Evolutionary conservation across 2,797 vertebrate genomes (phyloP), one percentile per base, ranked within the genome.

Genomic region (Hemibagrus guttatus): DNA sequence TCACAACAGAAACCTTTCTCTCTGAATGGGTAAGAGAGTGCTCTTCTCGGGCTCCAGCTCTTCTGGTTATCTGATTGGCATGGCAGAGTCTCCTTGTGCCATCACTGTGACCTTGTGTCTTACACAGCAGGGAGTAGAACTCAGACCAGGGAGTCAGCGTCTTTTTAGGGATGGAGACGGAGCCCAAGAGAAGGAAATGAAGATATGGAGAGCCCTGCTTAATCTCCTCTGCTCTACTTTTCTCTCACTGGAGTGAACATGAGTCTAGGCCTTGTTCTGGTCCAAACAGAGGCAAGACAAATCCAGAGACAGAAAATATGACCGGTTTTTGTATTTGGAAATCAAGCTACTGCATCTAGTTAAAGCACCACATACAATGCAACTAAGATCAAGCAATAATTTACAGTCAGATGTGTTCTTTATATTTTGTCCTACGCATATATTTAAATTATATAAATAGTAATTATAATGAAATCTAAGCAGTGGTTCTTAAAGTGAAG

Each of bases 131-230:
- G 66, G 49, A 26, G 52, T 31, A n/a, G 39, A 42, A 63, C 61
- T 31, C 42, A 17, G 39, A 8, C 42, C 42, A 17, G 52, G 13
- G 56, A 81, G 52, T 71, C 14, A 19, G 54, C 26, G 39, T 0
- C 56, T 79, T 85, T 85, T 63, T 78, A 69, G 75, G 82, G 68
- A 85, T 74, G 80, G 79, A 85, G 80, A 58, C 63, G 39, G 56
- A 86, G 86, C 68, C 61, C 28, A 28, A 42, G 14, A 54, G 59
- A 83, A 85, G 84, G 85, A 84, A 87, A 54, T 26, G 31, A 72
- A 56, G 78, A 90, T 85, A 90, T 52, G 63, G 52, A 86, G 82
- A 31, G 35, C 46, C 87, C 49, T 87, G 84, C 42, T 89, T 86
- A 85, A 85, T 85, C 58, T 89, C 39, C 49, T 78, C 63, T 59